These are phyloP conservation scores for Dicyrtoma fusca DNA, from an alignment of 2,888 invertebrate species.

Conservation along the genomic window DNA sequence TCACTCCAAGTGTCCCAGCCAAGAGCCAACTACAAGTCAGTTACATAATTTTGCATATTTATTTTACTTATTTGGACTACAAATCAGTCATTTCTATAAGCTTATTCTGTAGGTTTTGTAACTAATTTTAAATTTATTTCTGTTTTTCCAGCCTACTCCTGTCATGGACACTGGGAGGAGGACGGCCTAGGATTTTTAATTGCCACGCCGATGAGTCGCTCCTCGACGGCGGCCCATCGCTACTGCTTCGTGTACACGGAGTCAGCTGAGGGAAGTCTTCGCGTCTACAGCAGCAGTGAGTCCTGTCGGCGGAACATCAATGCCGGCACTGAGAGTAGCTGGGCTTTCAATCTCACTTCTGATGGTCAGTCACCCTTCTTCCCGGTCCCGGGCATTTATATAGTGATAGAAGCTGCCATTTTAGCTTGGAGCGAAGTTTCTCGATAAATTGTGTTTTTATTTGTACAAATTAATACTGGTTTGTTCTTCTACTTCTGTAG, in stretches of 20 bases:
- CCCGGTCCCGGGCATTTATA: too few species aligned
- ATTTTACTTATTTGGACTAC: too few species aligned
- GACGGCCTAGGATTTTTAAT: conserved; percentile 69
- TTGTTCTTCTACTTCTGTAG: too few species aligned
- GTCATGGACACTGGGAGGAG: conserved; percentile 75
- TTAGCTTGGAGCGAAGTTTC: too few species aligned
- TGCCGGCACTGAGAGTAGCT: conserved; percentile 65
- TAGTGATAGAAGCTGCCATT: too few species aligned
- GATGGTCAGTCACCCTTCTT: conserved; percentile 64
- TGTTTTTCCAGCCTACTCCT: conserved; percentile 67
- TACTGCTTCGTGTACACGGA: conserved; percentile 68
- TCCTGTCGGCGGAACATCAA: conserved; percentile 65
- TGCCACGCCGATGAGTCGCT: conserved; percentile 66
- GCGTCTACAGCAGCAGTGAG: conserved; percentile 58
- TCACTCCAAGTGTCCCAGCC: conserved; percentile 56
- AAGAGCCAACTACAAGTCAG: conserved; percentile 58
- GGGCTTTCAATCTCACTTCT: conserved; percentile 70
- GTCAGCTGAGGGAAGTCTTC: conserved; percentile 49
- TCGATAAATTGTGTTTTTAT: too few species aligned
- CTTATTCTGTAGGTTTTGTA: too few species aligned
- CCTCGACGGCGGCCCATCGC: conserved; percentile 64
- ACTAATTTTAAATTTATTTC: too few species aligned
- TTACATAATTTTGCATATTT: not conserved
- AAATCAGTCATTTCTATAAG: not conserved
- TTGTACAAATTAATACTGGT: too few species aligned